Evolutionary conservation across 2,113 vertebrate genomes (phyloP).

Genomic region (Cavia aperea): DNA sequence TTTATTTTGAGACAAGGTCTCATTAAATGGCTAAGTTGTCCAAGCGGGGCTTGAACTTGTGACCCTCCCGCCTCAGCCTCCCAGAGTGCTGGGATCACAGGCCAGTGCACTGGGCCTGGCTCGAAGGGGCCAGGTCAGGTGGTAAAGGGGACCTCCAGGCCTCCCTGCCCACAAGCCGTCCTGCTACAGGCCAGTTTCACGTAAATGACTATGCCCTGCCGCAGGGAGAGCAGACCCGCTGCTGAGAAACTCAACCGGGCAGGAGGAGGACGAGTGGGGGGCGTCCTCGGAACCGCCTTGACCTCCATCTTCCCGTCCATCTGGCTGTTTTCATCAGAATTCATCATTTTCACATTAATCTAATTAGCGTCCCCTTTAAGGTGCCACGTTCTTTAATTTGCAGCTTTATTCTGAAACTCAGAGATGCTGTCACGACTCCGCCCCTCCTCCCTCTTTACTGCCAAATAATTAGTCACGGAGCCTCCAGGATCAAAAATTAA

Average conservation of each 20-base stretch:
- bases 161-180: not conserved
- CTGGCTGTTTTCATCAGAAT: not conserved
- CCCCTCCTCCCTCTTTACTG: constrained; percentile 42
- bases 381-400: not conserved
- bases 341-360: constrained; percentile 39
- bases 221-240: not conserved
- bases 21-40: not conserved
- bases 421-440: not conserved
- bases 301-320: not conserved
- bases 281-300: rapidly evolving
- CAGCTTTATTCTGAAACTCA: not conserved
- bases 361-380: constrained; percentile 49
- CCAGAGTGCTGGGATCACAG: not conserved
- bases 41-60: not conserved
- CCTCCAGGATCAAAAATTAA: constrained; percentile 58
- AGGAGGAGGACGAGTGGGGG: rapidly evolving
- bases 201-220: rapidly evolving
- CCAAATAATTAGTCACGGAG: constrained; percentile 67
- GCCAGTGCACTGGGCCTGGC: not conserved
- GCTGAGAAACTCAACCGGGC: not conserved
- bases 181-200: not conserved
- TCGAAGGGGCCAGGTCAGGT: not conserved
- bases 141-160: not conserved
- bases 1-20: not conserved
- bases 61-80: not conserved